phyloP scores from a whole-genome alignment of 2,888 invertebrate species.

The Aphrophora alni region DNA sequence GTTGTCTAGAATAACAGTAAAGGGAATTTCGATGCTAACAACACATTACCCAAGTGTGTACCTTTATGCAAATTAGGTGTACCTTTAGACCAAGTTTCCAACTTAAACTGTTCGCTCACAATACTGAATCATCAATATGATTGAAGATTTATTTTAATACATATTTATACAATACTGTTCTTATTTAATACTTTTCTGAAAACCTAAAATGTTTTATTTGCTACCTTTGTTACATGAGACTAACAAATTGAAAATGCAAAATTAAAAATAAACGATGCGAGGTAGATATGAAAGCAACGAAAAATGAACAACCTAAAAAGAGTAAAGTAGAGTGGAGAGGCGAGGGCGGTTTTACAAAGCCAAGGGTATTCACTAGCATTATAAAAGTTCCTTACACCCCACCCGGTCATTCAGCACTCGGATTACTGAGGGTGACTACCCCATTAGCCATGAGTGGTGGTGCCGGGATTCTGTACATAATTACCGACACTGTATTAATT shows the following conservation, averaged over 20 bases:
- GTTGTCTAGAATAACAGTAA: too few relatives aligned
- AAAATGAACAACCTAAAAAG: neutral
- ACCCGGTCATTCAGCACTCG: neutral
- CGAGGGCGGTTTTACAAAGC: neutral
- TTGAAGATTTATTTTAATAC: too few relatives aligned
- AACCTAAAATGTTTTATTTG: too few relatives aligned
- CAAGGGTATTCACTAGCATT: neutral
- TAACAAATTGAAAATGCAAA: neutral
- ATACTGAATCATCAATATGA: too few relatives aligned
- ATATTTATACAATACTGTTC: too few relatives aligned
- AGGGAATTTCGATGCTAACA: too few relatives aligned
- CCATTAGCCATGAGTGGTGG: too few relatives aligned
- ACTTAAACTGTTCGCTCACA: too few relatives aligned
- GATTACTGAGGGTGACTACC: neutral
- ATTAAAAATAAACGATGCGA: neutral
- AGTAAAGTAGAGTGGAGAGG: neutral
- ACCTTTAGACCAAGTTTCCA: too few relatives aligned
- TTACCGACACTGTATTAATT: neutral
- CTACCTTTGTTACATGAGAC: neutral
- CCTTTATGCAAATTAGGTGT: too few relatives aligned
- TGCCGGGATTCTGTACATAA: neutral
- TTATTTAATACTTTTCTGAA: too few relatives aligned
- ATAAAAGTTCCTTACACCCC: slow-evolving; percentile 7
- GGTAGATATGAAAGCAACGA: neutral
- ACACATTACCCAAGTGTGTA: too few relatives aligned